Conservation (phyloP, 2,113 vertebrate species). For the Archilochus colubris region DNA sequence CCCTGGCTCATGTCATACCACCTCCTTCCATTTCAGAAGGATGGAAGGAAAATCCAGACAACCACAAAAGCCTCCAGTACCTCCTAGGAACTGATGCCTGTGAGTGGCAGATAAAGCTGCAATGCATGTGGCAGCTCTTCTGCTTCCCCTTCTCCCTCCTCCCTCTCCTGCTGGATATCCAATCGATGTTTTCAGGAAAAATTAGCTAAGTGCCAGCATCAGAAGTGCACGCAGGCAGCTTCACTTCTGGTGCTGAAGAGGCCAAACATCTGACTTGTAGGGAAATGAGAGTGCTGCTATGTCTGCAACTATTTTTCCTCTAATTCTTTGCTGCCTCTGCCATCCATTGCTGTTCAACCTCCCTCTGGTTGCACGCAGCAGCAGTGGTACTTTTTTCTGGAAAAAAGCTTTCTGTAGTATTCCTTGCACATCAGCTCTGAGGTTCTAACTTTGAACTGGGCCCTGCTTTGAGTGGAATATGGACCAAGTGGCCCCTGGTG, state of each 20-base stretch:
- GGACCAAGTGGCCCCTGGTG: background rate
- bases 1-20: background rate
- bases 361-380: background rate
- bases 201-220: background rate
- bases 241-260: background rate
- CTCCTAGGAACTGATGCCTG: fast-evolving
- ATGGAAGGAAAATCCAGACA: background rate
- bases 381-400: background rate
- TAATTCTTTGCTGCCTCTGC: background rate
- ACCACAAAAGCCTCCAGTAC: background rate
- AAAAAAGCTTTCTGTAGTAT: background rate
- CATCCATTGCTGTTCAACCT: background rate
- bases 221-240: background rate
- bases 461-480: background rate
- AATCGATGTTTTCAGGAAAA: background rate
- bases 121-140: fast-evolving
- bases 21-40: background rate
- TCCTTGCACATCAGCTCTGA: background rate
- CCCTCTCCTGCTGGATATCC: background rate
- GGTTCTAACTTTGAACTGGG: background rate
- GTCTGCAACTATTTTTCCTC: background rate
- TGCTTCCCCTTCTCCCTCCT: background rate
- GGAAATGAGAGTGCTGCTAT: background rate
- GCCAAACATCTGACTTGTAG: background rate
- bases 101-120: background rate